Conservation (phyloP, 2,797 vertebrate species). For the Sebastes diaconus region DNA sequence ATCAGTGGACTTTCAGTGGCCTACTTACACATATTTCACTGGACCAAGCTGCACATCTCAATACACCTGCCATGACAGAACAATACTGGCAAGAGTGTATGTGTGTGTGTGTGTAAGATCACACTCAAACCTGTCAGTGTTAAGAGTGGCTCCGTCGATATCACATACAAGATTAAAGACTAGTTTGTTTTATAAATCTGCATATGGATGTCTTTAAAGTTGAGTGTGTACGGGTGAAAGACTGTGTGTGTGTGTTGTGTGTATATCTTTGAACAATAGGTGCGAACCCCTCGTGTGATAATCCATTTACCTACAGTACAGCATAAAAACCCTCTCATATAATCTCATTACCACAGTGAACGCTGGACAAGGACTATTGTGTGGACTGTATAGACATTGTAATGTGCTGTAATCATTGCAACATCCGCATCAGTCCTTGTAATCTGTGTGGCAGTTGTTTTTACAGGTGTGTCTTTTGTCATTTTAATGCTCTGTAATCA, state of each 20-base stretch:
- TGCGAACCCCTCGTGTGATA: constrained; percentile 51
- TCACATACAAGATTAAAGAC: not conserved
- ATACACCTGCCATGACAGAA: constrained; percentile 22
- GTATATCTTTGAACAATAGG: constrained; percentile 64
- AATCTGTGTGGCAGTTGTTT: constrained; percentile 34
- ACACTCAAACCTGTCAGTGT: not conserved
- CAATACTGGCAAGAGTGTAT: constrained; percentile 24
- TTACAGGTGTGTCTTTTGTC: constrained; percentile 53
- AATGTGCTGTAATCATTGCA: constrained; percentile 55
- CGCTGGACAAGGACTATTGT: constrained; percentile 51
- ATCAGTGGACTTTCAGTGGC: constrained; percentile 39
- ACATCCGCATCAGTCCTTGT: constrained; percentile 34
- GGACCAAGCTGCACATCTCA: constrained; percentile 23
- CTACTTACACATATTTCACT: constrained; percentile 36
- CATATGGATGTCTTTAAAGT: not conserved
- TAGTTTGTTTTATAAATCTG: not conserved
- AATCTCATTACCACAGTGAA: constrained; percentile 63
- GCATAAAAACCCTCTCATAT: constrained; percentile 52
- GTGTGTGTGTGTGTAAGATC: not conserved
- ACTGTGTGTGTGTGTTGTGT: not conserved
- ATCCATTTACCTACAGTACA: constrained; percentile 71
- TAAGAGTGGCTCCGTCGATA: not conserved
- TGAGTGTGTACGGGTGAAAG: not conserved
- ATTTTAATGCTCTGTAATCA: constrained; percentile 47
- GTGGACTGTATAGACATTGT: constrained; percentile 18